Evolutionary conservation across 2,888 invertebrate genomes (phyloP).

Genomic region (Metallyticus violacea): DNA sequence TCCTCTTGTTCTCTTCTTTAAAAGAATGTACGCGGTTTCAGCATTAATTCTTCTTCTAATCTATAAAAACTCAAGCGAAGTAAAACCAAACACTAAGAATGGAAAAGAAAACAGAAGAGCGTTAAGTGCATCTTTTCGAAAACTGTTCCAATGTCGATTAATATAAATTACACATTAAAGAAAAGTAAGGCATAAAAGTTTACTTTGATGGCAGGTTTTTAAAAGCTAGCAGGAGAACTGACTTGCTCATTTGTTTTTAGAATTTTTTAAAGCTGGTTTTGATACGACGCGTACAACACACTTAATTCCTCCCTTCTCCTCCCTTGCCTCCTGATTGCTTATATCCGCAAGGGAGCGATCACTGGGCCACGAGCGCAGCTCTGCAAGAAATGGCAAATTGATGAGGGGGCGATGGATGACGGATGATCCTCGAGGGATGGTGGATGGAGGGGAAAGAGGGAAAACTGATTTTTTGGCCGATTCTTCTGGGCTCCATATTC

Average conservation of each 20-base stretch:
- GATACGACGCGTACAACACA: not conserved
- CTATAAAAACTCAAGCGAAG: not conserved
- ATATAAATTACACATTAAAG: conserved; percentile 6
- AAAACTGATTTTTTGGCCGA: conserved; percentile 2
- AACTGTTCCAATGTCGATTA: not conserved
- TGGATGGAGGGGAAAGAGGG: not conserved
- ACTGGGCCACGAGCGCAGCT: not conserved
- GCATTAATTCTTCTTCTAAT: not conserved
- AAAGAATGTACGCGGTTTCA: not conserved
- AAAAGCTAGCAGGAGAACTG: not conserved
- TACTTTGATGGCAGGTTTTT: not conserved
- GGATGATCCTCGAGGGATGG: conserved; percentile 5
- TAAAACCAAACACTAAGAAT: not conserved
- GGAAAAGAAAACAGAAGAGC: not conserved
- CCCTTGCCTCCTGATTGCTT: not conserved
- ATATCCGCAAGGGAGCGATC: conserved; percentile 9
- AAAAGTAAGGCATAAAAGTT: not conserved
- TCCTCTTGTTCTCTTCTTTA: too few relatives aligned
- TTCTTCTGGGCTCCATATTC: conserved; percentile 7
- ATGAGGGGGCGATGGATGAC: conserved; percentile 24
- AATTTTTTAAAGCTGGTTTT: conserved; percentile 8
- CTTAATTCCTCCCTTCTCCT: not conserved
- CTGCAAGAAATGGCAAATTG: conserved; percentile 22
- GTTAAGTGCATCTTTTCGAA: conserved; percentile 6
- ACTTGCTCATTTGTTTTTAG: not conserved